phyloP scores from a whole-genome alignment of 2,113 vertebrate genomes.

The Triplophysa rosa region DNA sequence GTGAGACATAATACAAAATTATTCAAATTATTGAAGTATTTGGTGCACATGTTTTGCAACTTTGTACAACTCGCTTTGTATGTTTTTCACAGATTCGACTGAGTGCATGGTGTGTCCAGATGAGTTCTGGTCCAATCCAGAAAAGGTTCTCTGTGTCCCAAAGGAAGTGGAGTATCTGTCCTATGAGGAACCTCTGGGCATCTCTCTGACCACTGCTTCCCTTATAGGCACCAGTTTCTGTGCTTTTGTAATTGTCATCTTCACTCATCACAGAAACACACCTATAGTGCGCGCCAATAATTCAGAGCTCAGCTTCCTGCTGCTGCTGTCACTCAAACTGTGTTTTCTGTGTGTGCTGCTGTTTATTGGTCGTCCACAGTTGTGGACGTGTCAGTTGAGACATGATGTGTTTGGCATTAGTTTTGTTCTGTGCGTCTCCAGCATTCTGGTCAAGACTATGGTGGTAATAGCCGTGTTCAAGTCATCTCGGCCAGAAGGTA shows the following conservation, averaged over 20 bases:
- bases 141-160: constrained; percentile 29
- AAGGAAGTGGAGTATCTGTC: constrained; percentile 15
- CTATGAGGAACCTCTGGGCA: constrained; percentile 67
- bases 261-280: constrained; percentile 62
- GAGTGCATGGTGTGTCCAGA: constrained; percentile 48
- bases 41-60: too few relatives aligned
- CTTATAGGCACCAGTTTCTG: constrained; percentile 57
- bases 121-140: constrained; percentile 54
- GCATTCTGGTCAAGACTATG: constrained; percentile 59
- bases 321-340: constrained; percentile 70
- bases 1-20: too few relatives aligned
- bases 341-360: constrained; percentile 75
- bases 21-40: too few relatives aligned
- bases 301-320: constrained; percentile 72
- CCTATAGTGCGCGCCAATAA: constrained; percentile 73
- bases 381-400: too few relatives aligned
- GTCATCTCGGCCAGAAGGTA: constrained; percentile 55
- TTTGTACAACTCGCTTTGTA: too few relatives aligned
- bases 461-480: too few relatives aligned
- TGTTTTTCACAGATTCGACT: too few relatives aligned
- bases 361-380: constrained; percentile 65
- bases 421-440: constrained; percentile 72
- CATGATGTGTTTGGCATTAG: constrained; percentile 53
- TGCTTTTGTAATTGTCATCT: constrained; percentile 52
- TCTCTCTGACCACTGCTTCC: constrained; percentile 61